Conservation (phyloP, 35 echinoderm and acorn worm species). For the Diadema setosum region DNA sequence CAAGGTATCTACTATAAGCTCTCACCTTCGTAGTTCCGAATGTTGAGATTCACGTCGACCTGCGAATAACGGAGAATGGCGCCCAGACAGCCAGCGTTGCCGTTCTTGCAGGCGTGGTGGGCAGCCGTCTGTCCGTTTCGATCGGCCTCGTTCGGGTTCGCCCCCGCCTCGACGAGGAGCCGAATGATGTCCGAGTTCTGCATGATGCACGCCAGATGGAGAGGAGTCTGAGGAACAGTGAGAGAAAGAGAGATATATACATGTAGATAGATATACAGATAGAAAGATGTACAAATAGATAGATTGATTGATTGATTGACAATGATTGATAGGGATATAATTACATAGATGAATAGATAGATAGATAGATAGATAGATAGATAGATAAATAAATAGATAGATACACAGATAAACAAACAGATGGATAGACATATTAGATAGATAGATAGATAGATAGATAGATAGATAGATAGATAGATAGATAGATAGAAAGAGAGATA, state of each 20-base stretch:
- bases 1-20: no score
- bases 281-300: no score
- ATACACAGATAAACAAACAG: no score
- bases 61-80: constrained; percentile 45
- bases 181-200: constrained; percentile 60
- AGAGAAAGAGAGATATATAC: not conserved
- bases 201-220: constrained; percentile 89
- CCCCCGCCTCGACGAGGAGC: constrained; percentile 59
- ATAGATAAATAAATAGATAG: no score
- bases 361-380: no score
- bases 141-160: constrained; percentile 83
- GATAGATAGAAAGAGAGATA: no score
- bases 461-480: no score
- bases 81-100: not conserved
- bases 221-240: constrained; percentile 59
- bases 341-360: no score
- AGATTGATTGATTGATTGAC: no score
- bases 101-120: constrained; percentile 78
- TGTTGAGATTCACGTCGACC: constrained; percentile 50
- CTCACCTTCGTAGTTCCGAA: constrained; percentile 83
- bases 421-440: no score
- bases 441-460: no score
- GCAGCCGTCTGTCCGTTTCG: constrained; percentile 84
- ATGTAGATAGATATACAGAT: no score
- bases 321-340: not conserved